Conservation (phyloP, 2,113 vertebrate species). For the Dipodomys merriami region DNA sequence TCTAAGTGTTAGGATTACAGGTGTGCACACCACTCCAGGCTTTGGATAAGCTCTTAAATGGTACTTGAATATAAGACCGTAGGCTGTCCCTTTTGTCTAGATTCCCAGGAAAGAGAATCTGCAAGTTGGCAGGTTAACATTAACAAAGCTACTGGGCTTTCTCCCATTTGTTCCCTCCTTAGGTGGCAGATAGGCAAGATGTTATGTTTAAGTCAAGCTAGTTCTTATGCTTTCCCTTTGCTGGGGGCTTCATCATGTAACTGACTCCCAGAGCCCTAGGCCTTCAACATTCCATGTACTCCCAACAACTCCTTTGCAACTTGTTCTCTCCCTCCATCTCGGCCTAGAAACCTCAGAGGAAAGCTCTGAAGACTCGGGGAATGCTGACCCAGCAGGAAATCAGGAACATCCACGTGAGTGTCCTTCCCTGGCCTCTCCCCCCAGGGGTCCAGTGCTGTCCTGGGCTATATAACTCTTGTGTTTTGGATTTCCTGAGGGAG, state of each 20-base stretch:
- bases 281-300: not conserved
- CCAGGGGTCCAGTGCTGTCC: not conserved
- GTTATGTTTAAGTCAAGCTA: not conserved
- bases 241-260: not conserved
- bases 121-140: not conserved
- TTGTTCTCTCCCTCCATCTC: constrained; percentile 57
- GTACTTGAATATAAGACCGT: not conserved
- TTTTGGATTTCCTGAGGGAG: not conserved
- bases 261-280: not conserved
- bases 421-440: not conserved
- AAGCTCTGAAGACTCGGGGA: constrained; percentile 91
- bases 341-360: constrained; percentile 90
- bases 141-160: not conserved
- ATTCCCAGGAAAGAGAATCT: not conserved
- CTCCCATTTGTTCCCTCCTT: not conserved
- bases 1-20: not conserved
- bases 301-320: not conserved
- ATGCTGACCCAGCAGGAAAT: constrained; percentile 94
- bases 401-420: constrained; percentile 93
- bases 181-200: not conserved
- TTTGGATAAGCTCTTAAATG: not conserved
- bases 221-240: not conserved
- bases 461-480: not conserved
- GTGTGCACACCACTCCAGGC: not conserved
- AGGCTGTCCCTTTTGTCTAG: not conserved